These are phyloP conservation scores for Bolinopsis microptera DNA, from an alignment of 37 sponge, comb jelly and placozoan species.

Conservation along the genomic window DNA sequence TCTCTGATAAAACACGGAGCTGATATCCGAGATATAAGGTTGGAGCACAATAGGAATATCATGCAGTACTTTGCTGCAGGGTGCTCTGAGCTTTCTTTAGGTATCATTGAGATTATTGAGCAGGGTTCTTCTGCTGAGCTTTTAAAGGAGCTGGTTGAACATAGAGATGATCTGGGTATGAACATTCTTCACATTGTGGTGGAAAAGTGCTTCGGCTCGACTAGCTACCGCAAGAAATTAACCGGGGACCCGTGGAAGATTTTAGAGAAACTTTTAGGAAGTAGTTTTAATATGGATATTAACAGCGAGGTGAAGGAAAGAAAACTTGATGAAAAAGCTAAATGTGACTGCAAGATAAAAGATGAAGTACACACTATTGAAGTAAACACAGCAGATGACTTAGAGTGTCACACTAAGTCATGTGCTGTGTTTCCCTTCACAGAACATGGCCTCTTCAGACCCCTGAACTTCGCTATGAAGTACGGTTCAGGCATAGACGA, in stretches of 20 bases:
- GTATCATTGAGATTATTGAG: neutral
- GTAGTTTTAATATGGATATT: neutral
- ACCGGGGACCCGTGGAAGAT: neutral
- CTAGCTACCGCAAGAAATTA: neutral
- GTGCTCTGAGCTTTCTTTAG: neutral
- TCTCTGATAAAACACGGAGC: slow-evolving; percentile 17
- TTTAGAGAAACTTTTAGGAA: neutral
- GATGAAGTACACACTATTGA: neutral
- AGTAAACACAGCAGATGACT: too few species aligned
- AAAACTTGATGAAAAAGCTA: neutral
- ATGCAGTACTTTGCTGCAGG: neutral
- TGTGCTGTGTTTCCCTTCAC: slow-evolving; percentile 36
- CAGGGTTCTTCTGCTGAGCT: neutral
- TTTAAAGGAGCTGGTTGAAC: neutral
- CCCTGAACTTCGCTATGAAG: slow-evolving; percentile 48
- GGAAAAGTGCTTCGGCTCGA: neutral
- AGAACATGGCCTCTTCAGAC: neutral
- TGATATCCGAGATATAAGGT: neutral
- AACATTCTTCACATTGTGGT: neutral
- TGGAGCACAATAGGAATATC: neutral
- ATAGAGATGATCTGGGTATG: slow-evolving; percentile 24
- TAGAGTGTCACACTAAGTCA: neutral
- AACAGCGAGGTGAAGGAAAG: neutral
- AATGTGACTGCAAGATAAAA: neutral
- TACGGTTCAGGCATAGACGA: neutral